Evolutionary conservation across 64 coral and sea anemone genomes (phyloP).

Genomic region (Montipora foliosa): DNA sequence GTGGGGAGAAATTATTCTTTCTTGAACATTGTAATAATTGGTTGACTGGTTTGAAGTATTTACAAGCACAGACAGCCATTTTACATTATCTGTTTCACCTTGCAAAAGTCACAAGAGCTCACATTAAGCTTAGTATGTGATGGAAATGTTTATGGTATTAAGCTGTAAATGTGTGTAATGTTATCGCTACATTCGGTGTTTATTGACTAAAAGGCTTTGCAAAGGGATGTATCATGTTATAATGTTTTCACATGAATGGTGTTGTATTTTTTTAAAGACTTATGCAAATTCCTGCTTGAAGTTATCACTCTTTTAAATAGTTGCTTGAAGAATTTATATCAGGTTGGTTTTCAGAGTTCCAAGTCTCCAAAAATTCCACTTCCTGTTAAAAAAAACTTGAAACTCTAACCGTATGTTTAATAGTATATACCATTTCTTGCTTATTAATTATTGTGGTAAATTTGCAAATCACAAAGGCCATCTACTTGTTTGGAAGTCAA

Average conservation of each 20-base stretch:
- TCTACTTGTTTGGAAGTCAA: too few species aligned
- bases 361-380: too few species aligned
- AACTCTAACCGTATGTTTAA: too few species aligned
- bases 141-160: conserved; percentile 4
- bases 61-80: background rate
- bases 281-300: background rate
- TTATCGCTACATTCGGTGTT: conserved; percentile 4
- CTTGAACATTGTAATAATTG: background rate
- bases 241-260: background rate
- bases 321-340: background rate
- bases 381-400: too few species aligned
- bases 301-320: background rate
- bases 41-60: background rate
- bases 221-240: background rate
- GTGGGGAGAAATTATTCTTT: too few species aligned
- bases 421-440: too few species aligned
- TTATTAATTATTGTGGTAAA: too few species aligned
- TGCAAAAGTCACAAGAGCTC: conserved; percentile 32
- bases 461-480: too few species aligned
- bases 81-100: conserved; percentile 28
- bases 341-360: background rate
- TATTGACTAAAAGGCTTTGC: background rate
- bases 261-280: background rate
- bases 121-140: conserved; percentile 10
- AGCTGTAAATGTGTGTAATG: background rate